Percentiles rank a stretch among this genome's conserved stretches.
phyloP scores from a whole-genome alignment of 2,797 vertebrate species.

The Sebastes jordani region DNA sequence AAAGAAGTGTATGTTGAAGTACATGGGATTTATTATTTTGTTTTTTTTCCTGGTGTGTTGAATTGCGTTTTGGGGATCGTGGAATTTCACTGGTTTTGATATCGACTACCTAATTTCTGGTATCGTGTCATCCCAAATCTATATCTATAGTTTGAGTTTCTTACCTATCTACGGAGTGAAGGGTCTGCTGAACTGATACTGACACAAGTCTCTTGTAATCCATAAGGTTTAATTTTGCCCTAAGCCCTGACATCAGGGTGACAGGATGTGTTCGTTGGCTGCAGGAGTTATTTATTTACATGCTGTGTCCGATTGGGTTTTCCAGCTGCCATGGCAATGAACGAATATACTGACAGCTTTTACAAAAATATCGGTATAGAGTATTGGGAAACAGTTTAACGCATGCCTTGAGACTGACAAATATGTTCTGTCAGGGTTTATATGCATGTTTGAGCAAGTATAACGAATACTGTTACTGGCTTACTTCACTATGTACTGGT shows the following conservation, averaged over 20 bases:
- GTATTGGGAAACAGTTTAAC: neutral
- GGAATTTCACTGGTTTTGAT: neutral
- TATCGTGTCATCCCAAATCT: neutral
- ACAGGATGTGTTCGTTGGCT: conserved; percentile 18
- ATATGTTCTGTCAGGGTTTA: neutral
- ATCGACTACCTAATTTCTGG: neutral
- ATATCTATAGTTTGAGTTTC: neutral
- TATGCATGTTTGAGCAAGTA: neutral
- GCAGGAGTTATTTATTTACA: conserved; percentile 18
- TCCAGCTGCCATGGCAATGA: conserved; percentile 19
- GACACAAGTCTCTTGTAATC: neutral
- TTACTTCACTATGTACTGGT: neutral
- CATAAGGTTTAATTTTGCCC: conserved; percentile 1
- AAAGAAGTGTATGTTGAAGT: neutral
- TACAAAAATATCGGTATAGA: conserved; percentile 10
- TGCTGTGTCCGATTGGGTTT: conserved; percentile 17
- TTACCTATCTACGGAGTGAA: neutral
- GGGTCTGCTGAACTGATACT: neutral
- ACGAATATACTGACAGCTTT: conserved; percentile 11
- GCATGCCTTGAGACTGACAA: conserved; percentile 1
- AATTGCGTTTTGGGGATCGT: neutral
- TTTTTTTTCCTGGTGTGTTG: neutral
- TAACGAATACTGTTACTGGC: neutral
- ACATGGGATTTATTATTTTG: neutral
- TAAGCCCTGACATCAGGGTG: neutral